These are phyloP conservation scores for Campoletis sonorensis DNA, from an alignment of 1,140 invertebrate genomes.

Conservation along the genomic window DNA sequence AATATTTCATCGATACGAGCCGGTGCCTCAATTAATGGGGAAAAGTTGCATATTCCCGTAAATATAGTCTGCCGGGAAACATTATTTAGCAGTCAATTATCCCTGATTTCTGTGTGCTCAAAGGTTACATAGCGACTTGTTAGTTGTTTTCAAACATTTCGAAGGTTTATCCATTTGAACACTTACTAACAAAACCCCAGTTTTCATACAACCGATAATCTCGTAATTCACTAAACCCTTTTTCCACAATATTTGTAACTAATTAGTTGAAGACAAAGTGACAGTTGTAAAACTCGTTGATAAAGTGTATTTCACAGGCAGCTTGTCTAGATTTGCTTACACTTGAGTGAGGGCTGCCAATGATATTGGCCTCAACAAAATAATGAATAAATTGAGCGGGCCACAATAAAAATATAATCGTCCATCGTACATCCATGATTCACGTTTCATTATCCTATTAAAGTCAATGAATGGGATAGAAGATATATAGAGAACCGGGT, in stretches of 20 bases:
- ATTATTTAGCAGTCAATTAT: not conserved
- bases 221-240: no score
- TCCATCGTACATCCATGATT: conserved; percentile 67
- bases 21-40: not conserved
- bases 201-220: no score
- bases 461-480: conserved; percentile 63
- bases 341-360: conserved; percentile 49
- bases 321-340: conserved; percentile 14
- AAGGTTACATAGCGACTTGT: no score
- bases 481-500: conserved; percentile 52
- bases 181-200: no score
- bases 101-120: no score
- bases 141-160: no score
- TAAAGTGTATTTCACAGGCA: not conserved
- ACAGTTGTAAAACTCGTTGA: not conserved
- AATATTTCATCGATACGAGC: not conserved
- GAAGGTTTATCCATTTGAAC: no score
- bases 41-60: not conserved
- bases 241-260: no score
- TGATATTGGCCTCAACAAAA: conserved; percentile 71
- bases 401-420: conserved; percentile 68
- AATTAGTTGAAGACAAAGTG: not conserved
- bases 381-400: conserved; percentile 71
- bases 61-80: not conserved
- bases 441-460: conserved; percentile 71